Evolutionary conservation across 1,140 invertebrate species (phyloP), one percentile per base, ranked within the genome.

Genomic region (Cryptotermes secundus): DNA sequence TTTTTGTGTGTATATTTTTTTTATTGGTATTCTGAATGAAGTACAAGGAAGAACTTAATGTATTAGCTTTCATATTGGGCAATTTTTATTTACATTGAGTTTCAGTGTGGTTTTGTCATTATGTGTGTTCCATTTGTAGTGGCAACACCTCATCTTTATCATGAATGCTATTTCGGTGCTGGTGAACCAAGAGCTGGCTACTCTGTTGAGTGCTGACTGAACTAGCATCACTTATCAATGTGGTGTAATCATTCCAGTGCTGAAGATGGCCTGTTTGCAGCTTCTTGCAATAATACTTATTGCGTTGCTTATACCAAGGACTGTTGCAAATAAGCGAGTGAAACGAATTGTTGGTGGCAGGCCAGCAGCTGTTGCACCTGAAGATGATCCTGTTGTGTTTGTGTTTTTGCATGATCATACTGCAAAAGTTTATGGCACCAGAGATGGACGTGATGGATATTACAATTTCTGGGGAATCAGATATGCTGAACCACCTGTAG

Each of bases 401-500:
- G 89, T 92, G 0, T 90, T 91, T 83, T 90, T 90, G 87, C 89
- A 90, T 83, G 91, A 91, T 26, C 88, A 88, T 85, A 89, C 92
- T 85, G 91, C 92, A 3, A 88, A 91, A 83, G 87, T 93, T 34
- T 89, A 90, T 84, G 92, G 93, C 26, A 87, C 89, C 38, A 88
- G 90, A 26, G 91, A 92, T 38, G 36, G 80, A 59, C 36, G 53
- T 53, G 53, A 86, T 6, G 89, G 90, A 53, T 91, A 92, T 87
- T 93, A 93, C 85, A 89, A 89, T 14, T 95, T 94, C 85, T 90
- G 93, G 83, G 95, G 95, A 22, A 92, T 96, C 36, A 93, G 94
- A 86, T 96, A 94, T 90, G 95, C 93, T 0, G 89, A 93, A 87
- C 92, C 95, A 22, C 95, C 95, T 3, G 87, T 93, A n/a, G 93